Conservation (phyloP, 2,888 invertebrate genomes). For the Cactoblastis cactorum region DNA sequence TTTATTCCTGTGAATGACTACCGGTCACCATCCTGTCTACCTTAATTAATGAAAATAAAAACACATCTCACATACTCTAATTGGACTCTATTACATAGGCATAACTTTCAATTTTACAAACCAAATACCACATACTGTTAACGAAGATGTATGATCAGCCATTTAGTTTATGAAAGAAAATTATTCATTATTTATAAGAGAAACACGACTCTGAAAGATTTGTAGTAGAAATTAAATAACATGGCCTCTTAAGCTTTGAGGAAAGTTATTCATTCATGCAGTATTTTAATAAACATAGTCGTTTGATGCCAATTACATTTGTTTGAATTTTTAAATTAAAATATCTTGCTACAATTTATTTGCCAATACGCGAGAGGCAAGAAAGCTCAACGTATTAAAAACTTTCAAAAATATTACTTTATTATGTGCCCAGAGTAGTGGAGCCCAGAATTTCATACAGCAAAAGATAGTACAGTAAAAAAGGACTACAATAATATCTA, state of each 20-base stretch:
- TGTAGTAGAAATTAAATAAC: not conserved
- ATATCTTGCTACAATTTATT: too few species aligned
- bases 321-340: too few species aligned
- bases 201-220: not conserved
- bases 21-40: slow-evolving; percentile 48
- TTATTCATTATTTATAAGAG: not conserved
- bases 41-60: slow-evolving; percentile 25
- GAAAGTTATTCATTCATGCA: not conserved
- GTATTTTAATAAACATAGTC: too few species aligned
- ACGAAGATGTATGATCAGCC: not conserved
- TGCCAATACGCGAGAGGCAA: too few species aligned
- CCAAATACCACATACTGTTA: not conserved
- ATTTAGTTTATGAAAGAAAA: not conserved
- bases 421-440: too few species aligned
- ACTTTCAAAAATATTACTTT: too few species aligned
- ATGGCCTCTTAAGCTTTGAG: not conserved
- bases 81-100: not conserved
- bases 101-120: not conserved
- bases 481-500: too few species aligned
- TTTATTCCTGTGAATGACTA: slow-evolving; percentile 42
- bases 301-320: too few species aligned
- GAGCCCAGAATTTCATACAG: too few species aligned
- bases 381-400: too few species aligned
- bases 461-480: too few species aligned
- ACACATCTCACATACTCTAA: not conserved